These are phyloP conservation scores for Petroica traversi DNA, from an alignment of 2,113 vertebrate species.

Conservation along the genomic window DNA sequence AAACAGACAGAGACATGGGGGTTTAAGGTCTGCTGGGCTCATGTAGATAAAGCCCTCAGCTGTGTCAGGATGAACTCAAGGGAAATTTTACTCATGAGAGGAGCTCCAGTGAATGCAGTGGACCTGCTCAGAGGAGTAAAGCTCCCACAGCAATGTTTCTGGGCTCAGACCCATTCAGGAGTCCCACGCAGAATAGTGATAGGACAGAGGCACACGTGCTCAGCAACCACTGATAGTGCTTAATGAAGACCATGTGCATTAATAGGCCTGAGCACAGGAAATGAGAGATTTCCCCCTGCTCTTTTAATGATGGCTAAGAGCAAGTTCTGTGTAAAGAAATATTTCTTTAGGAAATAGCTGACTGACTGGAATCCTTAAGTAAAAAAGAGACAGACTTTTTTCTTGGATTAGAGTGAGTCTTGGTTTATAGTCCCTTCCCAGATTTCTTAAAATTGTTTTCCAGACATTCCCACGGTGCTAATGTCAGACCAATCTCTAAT, in stretches of 20 bases:
- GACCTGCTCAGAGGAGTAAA: background rate
- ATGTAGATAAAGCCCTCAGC: background rate
- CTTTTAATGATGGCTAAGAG: slow-evolving; percentile 7
- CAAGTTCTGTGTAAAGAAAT: slow-evolving; percentile 11
- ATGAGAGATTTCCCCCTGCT: slow-evolving; percentile 10
- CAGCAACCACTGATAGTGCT: background rate
- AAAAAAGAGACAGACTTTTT: background rate
- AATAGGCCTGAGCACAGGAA: background rate
- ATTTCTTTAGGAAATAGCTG: slow-evolving; percentile 44
- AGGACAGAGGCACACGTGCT: background rate
- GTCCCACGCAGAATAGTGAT: accelerated
- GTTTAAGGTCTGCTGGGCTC: background rate
- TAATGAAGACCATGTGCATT: background rate
- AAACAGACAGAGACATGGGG: background rate
- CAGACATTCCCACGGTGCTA: background rate
- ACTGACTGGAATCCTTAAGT: background rate
- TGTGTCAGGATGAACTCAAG: background rate
- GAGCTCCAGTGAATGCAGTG: background rate
- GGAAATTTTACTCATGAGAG: background rate
- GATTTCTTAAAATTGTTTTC: slow-evolving; percentile 19
- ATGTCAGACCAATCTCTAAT: background rate
- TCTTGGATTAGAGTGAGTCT: background rate
- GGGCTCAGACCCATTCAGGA: background rate
- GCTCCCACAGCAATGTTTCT: background rate
- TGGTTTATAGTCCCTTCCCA: slow-evolving; percentile 1